Evolutionary conservation across 2,797 vertebrate genomes (phyloP).

Genomic region (Percopsis omiscomaycus): DNA sequence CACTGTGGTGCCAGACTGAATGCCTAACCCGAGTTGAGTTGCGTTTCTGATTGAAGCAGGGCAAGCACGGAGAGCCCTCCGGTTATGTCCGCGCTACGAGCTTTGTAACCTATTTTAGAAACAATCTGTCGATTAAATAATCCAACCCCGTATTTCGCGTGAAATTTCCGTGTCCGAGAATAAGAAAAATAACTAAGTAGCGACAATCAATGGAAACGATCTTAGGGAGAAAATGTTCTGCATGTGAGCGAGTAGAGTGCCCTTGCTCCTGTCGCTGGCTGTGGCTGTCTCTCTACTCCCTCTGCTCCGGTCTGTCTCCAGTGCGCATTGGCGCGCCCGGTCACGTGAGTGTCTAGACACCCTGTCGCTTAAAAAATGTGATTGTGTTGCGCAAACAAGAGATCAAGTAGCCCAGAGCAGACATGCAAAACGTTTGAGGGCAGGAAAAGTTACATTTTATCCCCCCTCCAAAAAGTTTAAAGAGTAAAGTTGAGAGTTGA

Average conservation of each 20-base stretch:
- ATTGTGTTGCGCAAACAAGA: constrained; percentile 95
- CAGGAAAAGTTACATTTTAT: constrained; percentile 49
- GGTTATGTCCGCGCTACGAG: constrained; percentile 54
- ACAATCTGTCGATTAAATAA: constrained; percentile 56
- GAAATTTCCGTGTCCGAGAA: constrained; percentile 60
- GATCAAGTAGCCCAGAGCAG: constrained; percentile 83
- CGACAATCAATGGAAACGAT: constrained; percentile 60
- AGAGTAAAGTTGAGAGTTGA: constrained; percentile 25
- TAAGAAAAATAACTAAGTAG: constrained; percentile 7
- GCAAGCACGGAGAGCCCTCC: constrained; percentile 28
- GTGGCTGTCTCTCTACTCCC: constrained; percentile 12
- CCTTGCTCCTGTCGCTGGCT: constrained; percentile 55
- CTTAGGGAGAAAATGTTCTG: constrained; percentile 49
- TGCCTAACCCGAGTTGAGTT: constrained; percentile 47
- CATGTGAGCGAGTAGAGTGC: constrained; percentile 74
- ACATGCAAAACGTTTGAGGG: constrained; percentile 43
- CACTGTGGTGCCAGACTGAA: constrained; percentile 22
- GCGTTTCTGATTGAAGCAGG: constrained; percentile 22
- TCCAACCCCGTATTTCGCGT: constrained; percentile 58
- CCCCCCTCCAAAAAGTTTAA: constrained; percentile 37
- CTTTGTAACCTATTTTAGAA: constrained; percentile 38
- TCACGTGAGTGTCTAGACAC: constrained; percentile 98
- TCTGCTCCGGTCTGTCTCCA: constrained; percentile 72
- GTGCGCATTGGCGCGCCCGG: constrained; percentile 88
- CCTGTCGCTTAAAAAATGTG: constrained; percentile 93